Percentiles rank a stretch among this genome's conserved stretches.
Conservation (phyloP, 2,888 invertebrate genomes). For the Malthinus seriepunctatus region DNA sequence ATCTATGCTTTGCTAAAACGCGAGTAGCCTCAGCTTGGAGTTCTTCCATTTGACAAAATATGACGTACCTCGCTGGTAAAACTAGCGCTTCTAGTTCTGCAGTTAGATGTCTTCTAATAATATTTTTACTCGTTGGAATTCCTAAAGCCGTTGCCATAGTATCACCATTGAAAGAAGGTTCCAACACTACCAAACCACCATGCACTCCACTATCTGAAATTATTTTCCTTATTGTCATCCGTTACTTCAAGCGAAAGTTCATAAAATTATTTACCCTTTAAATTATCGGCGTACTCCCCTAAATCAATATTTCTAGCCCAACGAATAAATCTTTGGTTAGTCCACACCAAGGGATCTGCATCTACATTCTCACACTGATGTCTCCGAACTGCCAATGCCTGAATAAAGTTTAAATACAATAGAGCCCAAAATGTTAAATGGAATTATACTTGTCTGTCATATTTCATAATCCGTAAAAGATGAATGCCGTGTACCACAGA, state of each 20-base stretch:
- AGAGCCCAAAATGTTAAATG: background rate
- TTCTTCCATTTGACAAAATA: slow-evolving; percentile 85
- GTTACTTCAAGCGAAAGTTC: background rate
- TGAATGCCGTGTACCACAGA: slow-evolving; percentile 94
- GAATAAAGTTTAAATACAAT: slow-evolving; percentile 6
- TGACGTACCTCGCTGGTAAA: slow-evolving; percentile 90
- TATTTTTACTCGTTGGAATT: slow-evolving; percentile 90
- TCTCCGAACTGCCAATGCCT: slow-evolving; percentile 85
- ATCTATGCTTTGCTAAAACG: slow-evolving; percentile 64
- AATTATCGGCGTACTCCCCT: slow-evolving; percentile 89
- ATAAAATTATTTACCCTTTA: slow-evolving; percentile 70
- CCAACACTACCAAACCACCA: slow-evolving; percentile 90
- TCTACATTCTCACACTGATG: slow-evolving; percentile 87
- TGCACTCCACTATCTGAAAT: slow-evolving; percentile 88
- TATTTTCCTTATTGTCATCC: background rate
- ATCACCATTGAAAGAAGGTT: slow-evolving; percentile 92
- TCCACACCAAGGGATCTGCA: slow-evolving; percentile 94
- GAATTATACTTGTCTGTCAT: slow-evolving; percentile 76
- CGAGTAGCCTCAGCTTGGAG: slow-evolving; percentile 77
- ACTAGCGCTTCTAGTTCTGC: slow-evolving; percentile 90
- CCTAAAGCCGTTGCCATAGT: slow-evolving; percentile 93
- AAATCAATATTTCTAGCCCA: slow-evolving; percentile 95
- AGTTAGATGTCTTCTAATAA: slow-evolving; percentile 87
- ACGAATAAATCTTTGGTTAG: slow-evolving; percentile 90
- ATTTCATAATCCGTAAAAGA: slow-evolving; percentile 87